Percentiles rank a stretch among this genome's conserved stretches.
phyloP scores from a whole-genome alignment of 2,888 invertebrate species.

The Anorthoa munda region DNA sequence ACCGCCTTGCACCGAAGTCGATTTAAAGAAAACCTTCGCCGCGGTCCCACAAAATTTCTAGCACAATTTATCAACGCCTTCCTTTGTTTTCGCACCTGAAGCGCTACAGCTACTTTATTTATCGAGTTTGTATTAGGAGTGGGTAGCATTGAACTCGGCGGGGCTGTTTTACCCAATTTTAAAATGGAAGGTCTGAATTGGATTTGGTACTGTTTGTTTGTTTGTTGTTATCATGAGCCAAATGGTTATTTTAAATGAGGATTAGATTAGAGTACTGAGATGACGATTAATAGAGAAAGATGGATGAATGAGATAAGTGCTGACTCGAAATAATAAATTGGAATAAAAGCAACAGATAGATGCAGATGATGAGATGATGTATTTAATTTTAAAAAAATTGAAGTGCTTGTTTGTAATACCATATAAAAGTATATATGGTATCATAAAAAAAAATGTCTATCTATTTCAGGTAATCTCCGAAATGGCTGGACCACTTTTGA shows the following conservation, averaged over 20 bases:
- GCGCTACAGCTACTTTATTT: constrained; percentile 58
- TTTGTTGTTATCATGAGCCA: neutral
- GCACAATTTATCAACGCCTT: constrained; percentile 65
- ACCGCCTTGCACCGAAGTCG: constrained; percentile 25
- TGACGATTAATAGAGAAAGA: too few relatives aligned
- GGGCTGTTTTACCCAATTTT: constrained; percentile 7
- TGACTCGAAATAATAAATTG: too few relatives aligned
- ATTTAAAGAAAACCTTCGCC: constrained; percentile 52
- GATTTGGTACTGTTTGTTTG: neutral
- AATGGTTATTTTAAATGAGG: neutral
- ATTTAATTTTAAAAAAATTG: too few relatives aligned
- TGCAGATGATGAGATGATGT: too few relatives aligned
- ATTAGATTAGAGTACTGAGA: neutral
- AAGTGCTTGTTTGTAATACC: too few relatives aligned
- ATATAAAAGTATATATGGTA: too few relatives aligned
- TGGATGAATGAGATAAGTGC: too few relatives aligned
- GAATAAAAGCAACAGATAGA: too few relatives aligned
- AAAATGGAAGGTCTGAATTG: constrained; percentile 3
- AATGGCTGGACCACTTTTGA: too few relatives aligned
- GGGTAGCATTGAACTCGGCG: constrained; percentile 11
- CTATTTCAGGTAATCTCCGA: too few relatives aligned
- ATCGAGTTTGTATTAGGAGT: constrained; percentile 34
- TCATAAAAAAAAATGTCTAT: too few relatives aligned
- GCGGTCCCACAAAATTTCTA: constrained; percentile 47
- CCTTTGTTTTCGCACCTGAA: constrained; percentile 67